Evolutionary conservation across 1,140 invertebrate species (phyloP).

Genomic region (Homalodisca vitripennis): DNA sequence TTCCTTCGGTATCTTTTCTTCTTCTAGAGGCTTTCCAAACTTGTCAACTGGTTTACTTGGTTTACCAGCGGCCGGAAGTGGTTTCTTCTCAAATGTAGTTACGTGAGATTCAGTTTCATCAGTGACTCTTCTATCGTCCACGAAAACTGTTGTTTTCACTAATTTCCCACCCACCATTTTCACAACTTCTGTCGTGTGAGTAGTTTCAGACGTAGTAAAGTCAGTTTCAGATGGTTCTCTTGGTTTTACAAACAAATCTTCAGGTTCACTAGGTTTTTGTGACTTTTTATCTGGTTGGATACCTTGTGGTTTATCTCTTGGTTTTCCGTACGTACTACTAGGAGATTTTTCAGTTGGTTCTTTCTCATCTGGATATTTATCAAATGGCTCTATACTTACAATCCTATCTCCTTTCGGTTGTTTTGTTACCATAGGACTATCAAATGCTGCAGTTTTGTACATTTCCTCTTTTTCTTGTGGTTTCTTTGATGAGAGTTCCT

Average conservation of each 20-base stretch:
- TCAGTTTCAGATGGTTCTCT: not conserved
- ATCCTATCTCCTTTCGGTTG: not conserved
- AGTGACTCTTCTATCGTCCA: constrained; percentile 1
- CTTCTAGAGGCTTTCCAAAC: constrained; percentile 1
- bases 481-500: too few species aligned
- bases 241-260: constrained; percentile 12
- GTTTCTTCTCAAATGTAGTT: not conserved
- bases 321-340: not conserved
- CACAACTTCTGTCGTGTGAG: constrained; percentile 1
- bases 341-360: constrained; percentile 14
- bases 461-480: too few species aligned
- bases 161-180: constrained; percentile 36
- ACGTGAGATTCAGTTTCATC: constrained; percentile 4
- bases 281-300: not conserved
- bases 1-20: not conserved
- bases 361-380: too few species aligned
- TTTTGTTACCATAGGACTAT: constrained; percentile 1
- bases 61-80: constrained; percentile 24
- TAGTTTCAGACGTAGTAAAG: not conserved
- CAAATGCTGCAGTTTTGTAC: not conserved
- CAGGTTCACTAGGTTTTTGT: constrained; percentile 1
- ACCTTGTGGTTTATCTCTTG: not conserved
- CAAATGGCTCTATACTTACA: not conserved
- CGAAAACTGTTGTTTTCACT: constrained; percentile 17
- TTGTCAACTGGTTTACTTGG: constrained; percentile 11